These are phyloP conservation scores for Drosophila bocqueti DNA, from an alignment of 1,140 invertebrate genomes.

Conservation along the genomic window DNA sequence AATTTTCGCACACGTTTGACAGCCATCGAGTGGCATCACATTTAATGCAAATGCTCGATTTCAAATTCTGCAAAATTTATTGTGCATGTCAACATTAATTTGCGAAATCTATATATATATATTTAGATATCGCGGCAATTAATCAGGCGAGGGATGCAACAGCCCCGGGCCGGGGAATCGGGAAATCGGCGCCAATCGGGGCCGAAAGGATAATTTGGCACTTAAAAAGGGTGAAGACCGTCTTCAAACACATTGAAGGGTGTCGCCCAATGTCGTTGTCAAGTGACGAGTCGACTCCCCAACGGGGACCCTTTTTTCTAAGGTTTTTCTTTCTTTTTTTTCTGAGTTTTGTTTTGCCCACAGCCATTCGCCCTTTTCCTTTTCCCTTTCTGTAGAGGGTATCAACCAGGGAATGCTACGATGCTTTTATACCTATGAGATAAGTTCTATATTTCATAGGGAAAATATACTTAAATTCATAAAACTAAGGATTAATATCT, in stretches of 20 bases:
- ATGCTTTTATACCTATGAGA: too few relatives aligned
- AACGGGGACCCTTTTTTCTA: conserved; percentile 14
- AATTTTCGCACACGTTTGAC: conserved; percentile 68
- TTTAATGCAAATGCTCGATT: conserved; percentile 75
- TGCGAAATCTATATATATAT: conserved; percentile 50
- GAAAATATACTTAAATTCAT: background rate
- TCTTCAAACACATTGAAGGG: conserved; percentile 58
- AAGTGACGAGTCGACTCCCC: conserved; percentile 53
- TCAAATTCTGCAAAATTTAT: conserved; percentile 79
- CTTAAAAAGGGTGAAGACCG: conserved; percentile 75
- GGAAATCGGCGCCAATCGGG: conserved; percentile 5
- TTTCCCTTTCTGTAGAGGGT: background rate
- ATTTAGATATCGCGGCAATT: conserved; percentile 59
- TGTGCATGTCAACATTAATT: conserved; percentile 80
- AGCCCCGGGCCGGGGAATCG: conserved; percentile 6
- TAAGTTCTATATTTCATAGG: background rate
- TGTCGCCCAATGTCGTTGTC: conserved; percentile 60
- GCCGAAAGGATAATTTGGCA: conserved; percentile 72
- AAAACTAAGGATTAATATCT: background rate
- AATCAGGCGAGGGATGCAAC: conserved; percentile 74
- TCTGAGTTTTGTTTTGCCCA: background rate
- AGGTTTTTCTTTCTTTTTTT: background rate
- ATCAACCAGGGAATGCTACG: background rate
- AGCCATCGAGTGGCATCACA: conserved; percentile 62
- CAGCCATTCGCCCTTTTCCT: background rate